phyloP scores from a whole-genome alignment of 2,888 invertebrate genomes.

The Acleris sparsana region DNA sequence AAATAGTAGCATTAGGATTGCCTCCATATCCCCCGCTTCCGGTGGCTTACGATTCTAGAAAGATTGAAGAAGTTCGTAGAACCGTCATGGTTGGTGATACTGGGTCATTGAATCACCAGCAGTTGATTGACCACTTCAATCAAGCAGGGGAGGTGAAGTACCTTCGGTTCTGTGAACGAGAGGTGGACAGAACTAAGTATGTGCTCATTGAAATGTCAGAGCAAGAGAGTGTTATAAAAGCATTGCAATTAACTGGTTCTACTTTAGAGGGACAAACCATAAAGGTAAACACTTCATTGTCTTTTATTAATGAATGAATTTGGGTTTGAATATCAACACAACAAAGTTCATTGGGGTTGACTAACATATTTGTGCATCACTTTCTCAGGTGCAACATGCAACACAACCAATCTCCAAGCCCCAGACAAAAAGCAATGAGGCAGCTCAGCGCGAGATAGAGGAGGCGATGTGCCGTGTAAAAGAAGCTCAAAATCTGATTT shows the following conservation, averaged over 20 bases:
- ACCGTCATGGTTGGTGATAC: constrained; percentile 95
- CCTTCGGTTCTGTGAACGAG: constrained; percentile 94
- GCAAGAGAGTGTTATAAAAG: constrained; percentile 93
- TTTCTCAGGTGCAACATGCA: constrained; percentile 90
- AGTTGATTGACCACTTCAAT: constrained; percentile 94
- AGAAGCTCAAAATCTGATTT: constrained; percentile 97
- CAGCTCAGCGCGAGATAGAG: constrained; percentile 97
- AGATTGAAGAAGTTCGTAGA: constrained; percentile 97
- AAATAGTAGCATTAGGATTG: constrained; percentile 90
- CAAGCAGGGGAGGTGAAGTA: constrained; percentile 97
- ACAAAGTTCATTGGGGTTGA: neutral
- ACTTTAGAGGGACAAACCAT: constrained; percentile 88
- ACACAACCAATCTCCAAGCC: constrained; percentile 96
- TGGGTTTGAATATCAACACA: no score
- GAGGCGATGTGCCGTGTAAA: constrained; percentile 98
- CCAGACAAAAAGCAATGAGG: constrained; percentile 97
- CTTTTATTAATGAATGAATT: neutral
- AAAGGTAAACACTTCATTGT: constrained; percentile 54
- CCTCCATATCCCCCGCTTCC: constrained; percentile 96
- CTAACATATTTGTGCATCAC: neutral
- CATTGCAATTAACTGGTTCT: constrained; percentile 92
- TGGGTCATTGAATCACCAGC: constrained; percentile 89
- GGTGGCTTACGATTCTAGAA: constrained; percentile 92
- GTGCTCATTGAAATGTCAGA: constrained; percentile 97
- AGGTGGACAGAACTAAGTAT: constrained; percentile 89